phyloP scores from a whole-genome alignment of 2,797 vertebrate genomes.

The Thripadectes ignobilis region DNA sequence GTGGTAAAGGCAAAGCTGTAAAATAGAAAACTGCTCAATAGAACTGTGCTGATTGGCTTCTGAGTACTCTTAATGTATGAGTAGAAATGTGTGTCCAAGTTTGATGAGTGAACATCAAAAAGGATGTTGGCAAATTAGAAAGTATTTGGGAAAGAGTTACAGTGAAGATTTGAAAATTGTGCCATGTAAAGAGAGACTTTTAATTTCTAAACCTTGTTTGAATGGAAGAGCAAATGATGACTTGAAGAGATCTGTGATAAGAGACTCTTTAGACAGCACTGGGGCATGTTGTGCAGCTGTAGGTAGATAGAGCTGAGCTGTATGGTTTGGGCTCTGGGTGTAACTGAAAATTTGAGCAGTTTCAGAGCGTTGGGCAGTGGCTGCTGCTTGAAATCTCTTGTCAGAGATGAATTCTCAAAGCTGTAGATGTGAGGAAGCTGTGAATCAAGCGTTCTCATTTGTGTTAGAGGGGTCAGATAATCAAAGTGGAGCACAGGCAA shows the following conservation, averaged over 20 bases:
- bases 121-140: not conserved
- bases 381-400: not conserved
- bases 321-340: not conserved
- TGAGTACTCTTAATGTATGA: not conserved
- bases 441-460: not conserved
- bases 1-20: not conserved
- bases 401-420: not conserved
- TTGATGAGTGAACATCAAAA: not conserved
- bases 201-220: not conserved
- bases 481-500: not conserved
- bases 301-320: not conserved
- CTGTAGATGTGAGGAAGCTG: not conserved
- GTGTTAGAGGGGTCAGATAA: not conserved
- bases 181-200: not conserved
- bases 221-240: not conserved
- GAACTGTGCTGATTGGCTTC: not conserved
- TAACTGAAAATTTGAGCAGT: not conserved
- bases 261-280: not conserved
- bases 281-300: not conserved
- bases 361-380: not conserved
- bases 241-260: not conserved
- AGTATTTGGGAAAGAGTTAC: not conserved
- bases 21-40: not conserved
- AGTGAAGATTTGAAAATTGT: not conserved
- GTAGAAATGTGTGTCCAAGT: not conserved